Percentiles rank a stretch among this genome's conserved stretches.
Evolutionary conservation across 2,797 vertebrate genomes (phyloP).

Genomic region (Balearica regulorum): DNA sequence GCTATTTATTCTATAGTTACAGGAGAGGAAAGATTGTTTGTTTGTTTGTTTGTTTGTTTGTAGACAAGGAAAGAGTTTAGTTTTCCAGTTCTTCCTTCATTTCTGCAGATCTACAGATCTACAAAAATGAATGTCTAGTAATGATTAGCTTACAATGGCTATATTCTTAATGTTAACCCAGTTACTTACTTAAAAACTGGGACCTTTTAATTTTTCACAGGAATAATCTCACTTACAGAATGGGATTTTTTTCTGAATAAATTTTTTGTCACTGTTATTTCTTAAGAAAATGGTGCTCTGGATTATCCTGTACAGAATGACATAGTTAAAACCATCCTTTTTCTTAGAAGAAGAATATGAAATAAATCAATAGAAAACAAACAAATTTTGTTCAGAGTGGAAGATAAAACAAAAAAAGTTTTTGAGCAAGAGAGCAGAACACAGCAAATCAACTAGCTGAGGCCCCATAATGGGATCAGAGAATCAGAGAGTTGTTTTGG

Average conservation of each 20-base stretch:
- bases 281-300: neutral
- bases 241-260: neutral
- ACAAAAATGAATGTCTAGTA: neutral
- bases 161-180: neutral
- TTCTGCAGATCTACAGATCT: neutral
- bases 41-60: neutral
- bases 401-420: neutral
- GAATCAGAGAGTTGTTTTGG: too few relatives aligned
- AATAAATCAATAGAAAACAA: neutral
- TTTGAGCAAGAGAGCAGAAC: neutral
- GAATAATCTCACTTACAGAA: neutral
- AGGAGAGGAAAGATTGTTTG: neutral
- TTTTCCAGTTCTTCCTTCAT: neutral
- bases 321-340: accelerated
- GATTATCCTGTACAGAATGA: neutral
- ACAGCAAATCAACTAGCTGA: neutral
- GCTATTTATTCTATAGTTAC: neutral
- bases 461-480: neutral
- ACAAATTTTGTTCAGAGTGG: neutral
- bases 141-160: neutral
- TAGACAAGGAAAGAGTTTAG: neutral
- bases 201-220: neutral
- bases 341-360: neutral
- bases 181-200: neutral
- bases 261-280: neutral